Evolutionary conservation across 2,797 vertebrate genomes (phyloP).

Genomic region (Mus caroli): DNA sequence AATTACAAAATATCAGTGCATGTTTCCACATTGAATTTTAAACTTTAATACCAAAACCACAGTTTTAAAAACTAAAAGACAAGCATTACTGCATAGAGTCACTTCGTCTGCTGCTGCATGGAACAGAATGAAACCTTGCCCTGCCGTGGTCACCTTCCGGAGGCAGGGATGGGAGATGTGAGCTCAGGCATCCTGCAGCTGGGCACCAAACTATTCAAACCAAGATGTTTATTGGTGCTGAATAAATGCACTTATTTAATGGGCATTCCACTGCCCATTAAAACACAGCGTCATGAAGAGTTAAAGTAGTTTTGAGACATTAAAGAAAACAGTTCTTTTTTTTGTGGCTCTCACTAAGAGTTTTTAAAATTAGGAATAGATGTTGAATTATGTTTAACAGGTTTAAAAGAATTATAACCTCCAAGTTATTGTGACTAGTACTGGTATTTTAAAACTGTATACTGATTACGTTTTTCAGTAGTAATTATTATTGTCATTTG

Average conservation of each 20-base stretch:
- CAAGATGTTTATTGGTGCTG: neutral
- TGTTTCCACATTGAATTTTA: neutral
- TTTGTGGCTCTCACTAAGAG: neutral
- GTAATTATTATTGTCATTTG: constrained; percentile 8
- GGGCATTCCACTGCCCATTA: neutral
- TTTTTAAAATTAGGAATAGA: neutral
- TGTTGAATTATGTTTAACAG: neutral
- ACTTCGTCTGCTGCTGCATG: neutral
- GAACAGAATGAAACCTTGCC: neutral
- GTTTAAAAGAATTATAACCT: neutral
- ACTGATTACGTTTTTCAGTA: neutral
- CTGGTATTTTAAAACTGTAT: constrained; percentile 11
- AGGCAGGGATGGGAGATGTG: too few relatives aligned
- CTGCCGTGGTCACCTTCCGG: neutral
- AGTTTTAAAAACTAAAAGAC: neutral
- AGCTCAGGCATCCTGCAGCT: neutral
- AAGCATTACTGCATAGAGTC: neutral
- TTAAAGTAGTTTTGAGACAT: constrained; percentile 31
- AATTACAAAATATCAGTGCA: neutral
- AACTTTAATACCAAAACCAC: neutral
- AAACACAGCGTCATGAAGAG: neutral
- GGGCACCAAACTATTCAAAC: neutral
- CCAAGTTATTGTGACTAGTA: neutral
- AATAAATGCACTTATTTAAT: neutral
- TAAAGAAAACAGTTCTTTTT: neutral